Conservation (phyloP, 2,113 vertebrate genomes). For the Lampris megalopsis region DNA sequence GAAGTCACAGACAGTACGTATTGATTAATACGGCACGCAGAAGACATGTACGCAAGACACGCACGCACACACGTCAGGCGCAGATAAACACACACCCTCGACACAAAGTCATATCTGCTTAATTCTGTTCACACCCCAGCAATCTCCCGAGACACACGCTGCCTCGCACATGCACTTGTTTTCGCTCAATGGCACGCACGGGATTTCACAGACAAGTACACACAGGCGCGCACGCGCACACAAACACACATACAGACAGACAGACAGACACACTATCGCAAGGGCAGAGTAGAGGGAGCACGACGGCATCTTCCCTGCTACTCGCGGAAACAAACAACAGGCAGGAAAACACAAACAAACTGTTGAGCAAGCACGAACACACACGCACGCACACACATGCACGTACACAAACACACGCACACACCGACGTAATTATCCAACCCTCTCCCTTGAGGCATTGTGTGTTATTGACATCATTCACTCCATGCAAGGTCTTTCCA, state of each 20-base stretch:
- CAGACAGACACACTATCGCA: constrained; percentile 36
- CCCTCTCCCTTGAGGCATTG: constrained; percentile 51
- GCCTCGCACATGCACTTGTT: constrained; percentile 59
- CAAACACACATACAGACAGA: constrained; percentile 20
- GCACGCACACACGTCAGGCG: background rate
- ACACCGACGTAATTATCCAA: constrained; percentile 47
- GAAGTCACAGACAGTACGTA: no score
- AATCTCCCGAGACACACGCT: constrained; percentile 46
- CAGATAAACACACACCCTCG: constrained; percentile 10
- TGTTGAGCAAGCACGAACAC: constrained; percentile 40
- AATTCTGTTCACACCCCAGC: constrained; percentile 31
- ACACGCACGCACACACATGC: constrained; percentile 36
- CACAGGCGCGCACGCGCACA: constrained; percentile 13
- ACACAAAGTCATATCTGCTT: constrained; percentile 12
- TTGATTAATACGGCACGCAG: no score
- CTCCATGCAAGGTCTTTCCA: constrained; percentile 70
- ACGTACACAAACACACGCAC: constrained; percentile 26
- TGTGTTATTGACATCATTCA: constrained; percentile 75
- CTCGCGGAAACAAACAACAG: constrained; percentile 72
- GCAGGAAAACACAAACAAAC: constrained; percentile 61
- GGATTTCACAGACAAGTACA: constrained; percentile 52
- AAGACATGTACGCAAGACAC: background rate
- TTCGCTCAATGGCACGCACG: constrained; percentile 64
- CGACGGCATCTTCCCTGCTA: constrained; percentile 69
- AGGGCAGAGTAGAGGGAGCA: constrained; percentile 59